Percentiles rank a stretch among this genome's conserved stretches.
These are phyloP conservation scores for Dicranocentrus wangi DNA, from an alignment of 2,888 invertebrate genomes.

Conservation along the genomic window DNA sequence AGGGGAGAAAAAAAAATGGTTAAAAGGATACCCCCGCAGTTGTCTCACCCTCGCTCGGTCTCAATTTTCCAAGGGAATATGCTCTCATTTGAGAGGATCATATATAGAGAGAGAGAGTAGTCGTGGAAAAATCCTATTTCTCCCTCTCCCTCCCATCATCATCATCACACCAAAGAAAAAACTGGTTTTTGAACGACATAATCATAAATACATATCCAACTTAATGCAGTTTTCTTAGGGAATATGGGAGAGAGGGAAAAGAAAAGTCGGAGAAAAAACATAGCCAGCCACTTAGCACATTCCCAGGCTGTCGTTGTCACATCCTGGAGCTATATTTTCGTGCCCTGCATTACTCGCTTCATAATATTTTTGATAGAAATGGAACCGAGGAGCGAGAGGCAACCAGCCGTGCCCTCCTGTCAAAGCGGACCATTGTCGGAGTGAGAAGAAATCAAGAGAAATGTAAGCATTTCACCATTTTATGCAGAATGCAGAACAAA, in stretches of 20 bases:
- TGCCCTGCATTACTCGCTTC: no score
- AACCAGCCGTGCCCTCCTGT: conserved; percentile 34
- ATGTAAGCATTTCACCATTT: conserved; percentile 48
- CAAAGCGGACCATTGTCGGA: conserved; percentile 41
- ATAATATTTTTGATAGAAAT: no score
- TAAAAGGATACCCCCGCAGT: no score
- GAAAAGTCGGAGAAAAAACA: conserved; percentile 37
- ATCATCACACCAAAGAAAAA: conserved; percentile 9
- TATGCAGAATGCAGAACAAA: conserved; percentile 26
- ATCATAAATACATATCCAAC: conserved; percentile 62
- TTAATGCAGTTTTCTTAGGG: conserved; percentile 45
- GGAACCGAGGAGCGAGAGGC: not conserved
- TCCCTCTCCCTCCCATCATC: conserved; percentile 39
- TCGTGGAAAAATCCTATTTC: conserved; percentile 12
- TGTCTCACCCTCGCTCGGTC: not conserved
- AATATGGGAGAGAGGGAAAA: no score
- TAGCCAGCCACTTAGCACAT: conserved; percentile 56
- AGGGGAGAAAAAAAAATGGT: conserved; percentile 37
- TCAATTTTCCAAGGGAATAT: conserved; percentile 13
- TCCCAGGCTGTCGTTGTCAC: conserved; percentile 37
- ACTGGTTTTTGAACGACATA: conserved; percentile 40
- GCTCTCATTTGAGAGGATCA: conserved; percentile 4
- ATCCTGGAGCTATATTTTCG: conserved; percentile 18
- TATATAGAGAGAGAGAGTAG: not conserved
- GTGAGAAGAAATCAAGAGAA: conserved; percentile 52